phyloP scores from a whole-genome alignment of 2,888 invertebrate species.

The Luperina nickerlii region DNA sequence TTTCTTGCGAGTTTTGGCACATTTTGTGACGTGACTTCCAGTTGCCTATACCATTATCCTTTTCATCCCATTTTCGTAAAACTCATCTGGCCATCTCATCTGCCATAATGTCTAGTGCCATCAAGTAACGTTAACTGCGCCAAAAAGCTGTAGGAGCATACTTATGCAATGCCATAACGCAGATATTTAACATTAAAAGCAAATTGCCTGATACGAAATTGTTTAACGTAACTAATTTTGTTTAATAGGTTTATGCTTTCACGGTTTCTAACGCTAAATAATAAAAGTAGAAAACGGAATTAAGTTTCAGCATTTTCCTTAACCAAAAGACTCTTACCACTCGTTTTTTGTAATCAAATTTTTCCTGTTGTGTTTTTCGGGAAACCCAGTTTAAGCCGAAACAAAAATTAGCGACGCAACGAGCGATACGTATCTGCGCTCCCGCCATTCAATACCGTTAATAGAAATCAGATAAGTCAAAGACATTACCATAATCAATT shows the following conservation, averaged over 20 bases:
- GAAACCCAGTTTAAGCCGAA: conserved; percentile 30
- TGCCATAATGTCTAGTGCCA: conserved; percentile 47
- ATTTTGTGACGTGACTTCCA: conserved; percentile 42
- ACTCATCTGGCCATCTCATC: conserved; percentile 48
- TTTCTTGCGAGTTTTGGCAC: conserved; percentile 37
- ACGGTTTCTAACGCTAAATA: conserved; percentile 37
- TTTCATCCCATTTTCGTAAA: conserved; percentile 50
- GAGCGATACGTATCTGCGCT: conserved; percentile 43
- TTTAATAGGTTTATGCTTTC: conserved; percentile 28
- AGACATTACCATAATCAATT: conserved; percentile 69
- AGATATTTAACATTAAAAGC: conserved; percentile 30
- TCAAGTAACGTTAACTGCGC: conserved; percentile 40
- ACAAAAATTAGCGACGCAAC: conserved; percentile 48
- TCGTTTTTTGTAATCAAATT: conserved; percentile 33
- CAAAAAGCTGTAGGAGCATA: conserved; percentile 29
- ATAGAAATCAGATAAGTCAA: conserved; percentile 62
- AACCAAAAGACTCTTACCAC: conserved; percentile 28
- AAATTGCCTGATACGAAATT: conserved; percentile 38
- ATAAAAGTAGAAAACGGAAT: conserved; percentile 45
- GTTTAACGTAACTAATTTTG: conserved; percentile 36
- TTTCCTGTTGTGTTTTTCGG: conserved; percentile 31
- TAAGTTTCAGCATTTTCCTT: conserved; percentile 40
- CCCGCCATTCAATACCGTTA: conserved; percentile 36
- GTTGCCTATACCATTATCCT: conserved; percentile 59
- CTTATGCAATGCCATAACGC: conserved; percentile 22